phyloP scores from a whole-genome alignment of 1,140 invertebrate genomes.

The Cephus cinctus region DNA sequence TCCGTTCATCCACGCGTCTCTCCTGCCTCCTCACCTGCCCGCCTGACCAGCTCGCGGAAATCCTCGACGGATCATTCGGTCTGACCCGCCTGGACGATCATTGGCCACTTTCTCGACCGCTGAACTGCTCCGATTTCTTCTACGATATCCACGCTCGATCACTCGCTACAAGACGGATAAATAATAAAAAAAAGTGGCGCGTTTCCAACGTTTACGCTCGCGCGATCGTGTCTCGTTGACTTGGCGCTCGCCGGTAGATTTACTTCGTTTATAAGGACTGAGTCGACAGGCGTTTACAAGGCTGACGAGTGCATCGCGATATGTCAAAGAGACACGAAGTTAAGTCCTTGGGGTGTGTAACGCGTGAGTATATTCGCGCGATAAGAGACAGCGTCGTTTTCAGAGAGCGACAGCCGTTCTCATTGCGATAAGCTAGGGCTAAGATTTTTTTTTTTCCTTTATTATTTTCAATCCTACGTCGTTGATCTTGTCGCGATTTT shows the following conservation, averaged over 20 bases:
- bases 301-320: no score
- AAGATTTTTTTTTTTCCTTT: no score
- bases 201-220: not conserved
- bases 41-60: constrained; percentile 3
- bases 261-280: constrained; percentile 1
- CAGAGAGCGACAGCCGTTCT: no score
- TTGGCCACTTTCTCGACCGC: constrained; percentile 31
- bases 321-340: no score
- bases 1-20: not conserved
- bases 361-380: no score
- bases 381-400: no score
- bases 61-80: constrained; percentile 1
- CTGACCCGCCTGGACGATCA: constrained; percentile 13
- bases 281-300: not conserved
- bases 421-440: no score
- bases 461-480: no score
- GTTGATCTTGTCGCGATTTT: no score
- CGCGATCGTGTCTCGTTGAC: not conserved
- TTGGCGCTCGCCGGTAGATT: constrained; percentile 9
- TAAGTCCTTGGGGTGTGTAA: no score
- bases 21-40: not conserved
- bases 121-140: constrained; percentile 16
- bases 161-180: not conserved
- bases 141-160: not conserved
- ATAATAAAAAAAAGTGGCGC: not conserved